Conservation (phyloP, 1,140 invertebrate species). For the Bombus superbus region DNA sequence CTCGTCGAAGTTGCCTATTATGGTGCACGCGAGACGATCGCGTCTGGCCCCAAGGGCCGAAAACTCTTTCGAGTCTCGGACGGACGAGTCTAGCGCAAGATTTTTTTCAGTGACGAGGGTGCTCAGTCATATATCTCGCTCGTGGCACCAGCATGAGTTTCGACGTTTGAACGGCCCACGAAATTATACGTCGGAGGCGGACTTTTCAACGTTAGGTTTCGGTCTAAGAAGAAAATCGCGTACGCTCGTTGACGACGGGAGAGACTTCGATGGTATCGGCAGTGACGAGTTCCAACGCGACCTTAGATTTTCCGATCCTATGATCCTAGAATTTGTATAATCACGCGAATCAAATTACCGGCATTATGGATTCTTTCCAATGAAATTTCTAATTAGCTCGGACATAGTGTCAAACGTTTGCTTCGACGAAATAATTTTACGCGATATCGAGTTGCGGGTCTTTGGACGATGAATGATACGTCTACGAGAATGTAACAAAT, state of each 20-base stretch:
- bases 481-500: not conserved
- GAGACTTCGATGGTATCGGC: not conserved
- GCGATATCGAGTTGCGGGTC: too few species aligned
- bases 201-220: not conserved
- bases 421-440: too few species aligned
- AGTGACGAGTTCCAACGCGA: too few species aligned
- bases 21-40: slow-evolving; percentile 59
- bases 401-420: too few species aligned
- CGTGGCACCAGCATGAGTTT: slow-evolving; percentile 71
- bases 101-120: slow-evolving; percentile 80
- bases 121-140: slow-evolving; percentile 77
- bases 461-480: not conserved
- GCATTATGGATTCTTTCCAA: too few species aligned
- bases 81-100: slow-evolving; percentile 53
- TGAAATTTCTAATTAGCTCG: too few species aligned
- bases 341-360: too few species aligned
- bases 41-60: slow-evolving; percentile 62
- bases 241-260: not conserved
- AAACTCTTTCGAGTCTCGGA: slow-evolving; percentile 45
- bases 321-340: too few species aligned
- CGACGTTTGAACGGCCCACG: slow-evolving; percentile 78
- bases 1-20: slow-evolving; percentile 63
- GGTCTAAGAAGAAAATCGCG: not conserved
- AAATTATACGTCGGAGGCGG: slow-evolving; percentile 75
- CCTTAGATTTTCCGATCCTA: too few species aligned